phyloP scores from a whole-genome alignment of 2,797 vertebrate species.

The Xenopus petersii region DNA sequence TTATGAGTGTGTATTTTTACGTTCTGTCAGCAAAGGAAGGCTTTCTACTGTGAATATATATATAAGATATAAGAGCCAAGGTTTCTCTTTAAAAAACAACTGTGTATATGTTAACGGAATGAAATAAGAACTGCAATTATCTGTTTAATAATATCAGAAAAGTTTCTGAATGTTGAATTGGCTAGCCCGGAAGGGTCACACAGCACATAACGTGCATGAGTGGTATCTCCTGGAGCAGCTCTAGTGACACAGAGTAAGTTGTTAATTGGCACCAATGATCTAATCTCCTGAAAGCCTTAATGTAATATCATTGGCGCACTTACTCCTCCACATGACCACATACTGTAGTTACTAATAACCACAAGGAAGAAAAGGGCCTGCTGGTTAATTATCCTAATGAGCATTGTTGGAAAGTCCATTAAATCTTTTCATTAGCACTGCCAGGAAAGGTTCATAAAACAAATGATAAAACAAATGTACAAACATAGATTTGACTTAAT shows the following conservation, averaged over 20 bases:
- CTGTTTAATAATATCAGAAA: too few species aligned
- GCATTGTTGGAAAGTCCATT: slow-evolving; percentile 4
- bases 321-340: slow-evolving; percentile 24
- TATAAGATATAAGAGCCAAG: too few species aligned
- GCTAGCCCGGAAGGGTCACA: too few species aligned
- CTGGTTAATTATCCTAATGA: slow-evolving; percentile 43
- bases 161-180: too few species aligned
- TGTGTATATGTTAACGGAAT: too few species aligned
- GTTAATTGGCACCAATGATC: slow-evolving; percentile 37
- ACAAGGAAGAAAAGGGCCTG: slow-evolving; percentile 16
- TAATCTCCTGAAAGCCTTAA: slow-evolving; percentile 34
- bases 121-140: too few species aligned
- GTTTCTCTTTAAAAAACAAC: too few species aligned
- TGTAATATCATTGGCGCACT: slow-evolving; percentile 31
- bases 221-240: slow-evolving; percentile 30
- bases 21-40: too few species aligned
- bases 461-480: background rate
- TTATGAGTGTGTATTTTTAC: too few species aligned
- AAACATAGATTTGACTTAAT: background rate
- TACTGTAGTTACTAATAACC: slow-evolving; percentile 6
- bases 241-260: slow-evolving; percentile 30
- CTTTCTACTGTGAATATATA: too few species aligned
- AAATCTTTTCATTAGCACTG: slow-evolving; percentile 29
- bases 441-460: slow-evolving; percentile 25
- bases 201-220: background rate